A percentile compares a stretch with the other conserved stretches of the same genome.
Evolutionary conservation across 2,113 vertebrate species (phyloP).

Genomic region (Triplophysa siluroides): DNA sequence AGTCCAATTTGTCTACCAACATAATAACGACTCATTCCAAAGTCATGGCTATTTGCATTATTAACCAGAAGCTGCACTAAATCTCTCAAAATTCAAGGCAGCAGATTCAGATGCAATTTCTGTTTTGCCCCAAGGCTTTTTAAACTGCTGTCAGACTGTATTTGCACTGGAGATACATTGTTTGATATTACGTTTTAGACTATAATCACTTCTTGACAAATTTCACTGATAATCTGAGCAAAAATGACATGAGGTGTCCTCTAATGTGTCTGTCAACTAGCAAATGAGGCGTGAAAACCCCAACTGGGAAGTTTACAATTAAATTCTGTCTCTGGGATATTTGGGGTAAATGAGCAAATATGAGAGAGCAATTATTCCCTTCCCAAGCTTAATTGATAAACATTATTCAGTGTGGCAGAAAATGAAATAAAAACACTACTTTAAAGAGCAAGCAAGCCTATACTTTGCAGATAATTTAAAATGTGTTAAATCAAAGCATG

Average conservation of each 20-base stretch:
- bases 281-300: conserved; percentile 36
- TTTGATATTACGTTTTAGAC: background rate
- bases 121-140: background rate
- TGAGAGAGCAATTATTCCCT: conserved; percentile 5
- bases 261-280: conserved; percentile 26
- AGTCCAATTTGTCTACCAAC: conserved; percentile 10
- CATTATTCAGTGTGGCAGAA: conserved; percentile 2
- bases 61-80: conserved; percentile 1
- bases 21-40: background rate
- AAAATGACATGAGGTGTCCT: background rate
- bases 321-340: conserved; percentile 27
- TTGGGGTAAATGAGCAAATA: conserved; percentile 24
- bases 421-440: background rate
- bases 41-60: conserved; percentile 2
- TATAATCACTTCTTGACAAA: background rate
- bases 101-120: conserved; percentile 20
- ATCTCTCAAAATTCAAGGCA: conserved; percentile 19
- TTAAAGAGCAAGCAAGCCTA: background rate
- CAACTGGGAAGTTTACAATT: conserved; percentile 41
- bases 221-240: background rate
- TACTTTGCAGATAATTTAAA: conserved; percentile 5
- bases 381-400: conserved; percentile 20
- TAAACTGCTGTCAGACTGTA: background rate
- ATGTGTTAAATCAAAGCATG: background rate
- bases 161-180: conserved; percentile 7